phyloP scores from a whole-genome alignment of 35 echinoderm and acorn worm species.

The Chiridota heheva region DNA sequence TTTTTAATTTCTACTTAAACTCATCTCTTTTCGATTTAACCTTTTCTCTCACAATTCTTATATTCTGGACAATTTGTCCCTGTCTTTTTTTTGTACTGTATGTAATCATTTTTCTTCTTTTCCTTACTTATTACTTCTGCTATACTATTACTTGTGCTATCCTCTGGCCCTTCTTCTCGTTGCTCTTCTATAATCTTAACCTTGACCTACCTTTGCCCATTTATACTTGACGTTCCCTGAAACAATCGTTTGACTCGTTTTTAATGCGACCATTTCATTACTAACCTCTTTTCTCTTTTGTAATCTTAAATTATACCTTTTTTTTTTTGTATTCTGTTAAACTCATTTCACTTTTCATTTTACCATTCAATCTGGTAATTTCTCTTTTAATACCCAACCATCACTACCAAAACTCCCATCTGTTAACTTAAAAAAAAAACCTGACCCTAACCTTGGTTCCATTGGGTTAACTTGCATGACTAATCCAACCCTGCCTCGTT shows the following conservation, averaged over 20 bases:
- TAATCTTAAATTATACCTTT: not conserved
- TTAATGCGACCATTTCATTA: not conserved
- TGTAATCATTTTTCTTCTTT: not conserved
- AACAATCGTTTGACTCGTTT: not conserved
- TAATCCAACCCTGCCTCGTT: not conserved
- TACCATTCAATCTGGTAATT: not conserved
- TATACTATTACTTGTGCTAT: not conserved
- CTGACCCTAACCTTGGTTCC: not conserved
- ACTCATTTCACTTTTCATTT: not conserved
- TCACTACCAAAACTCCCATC: not conserved
- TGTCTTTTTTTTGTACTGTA: not conserved
- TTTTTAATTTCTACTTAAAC: not conserved
- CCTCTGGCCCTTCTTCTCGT: not conserved
- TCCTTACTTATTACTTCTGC: not conserved
- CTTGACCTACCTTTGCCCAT: not conserved
- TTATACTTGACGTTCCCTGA: not conserved
- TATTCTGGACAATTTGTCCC: not conserved
- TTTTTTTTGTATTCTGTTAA: not conserved
- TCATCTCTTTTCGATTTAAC: not conserved
- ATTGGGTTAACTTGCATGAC: not conserved
- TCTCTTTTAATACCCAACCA: not conserved
- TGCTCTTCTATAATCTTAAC: not conserved
- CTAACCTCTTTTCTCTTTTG: not conserved
- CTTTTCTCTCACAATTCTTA: not conserved
- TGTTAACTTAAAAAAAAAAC: not conserved